Percentiles rank a stretch among this genome's conserved stretches.
phyloP scores from a whole-genome alignment of 1,140 invertebrate species.

The Belonocnema kinseyi region DNA sequence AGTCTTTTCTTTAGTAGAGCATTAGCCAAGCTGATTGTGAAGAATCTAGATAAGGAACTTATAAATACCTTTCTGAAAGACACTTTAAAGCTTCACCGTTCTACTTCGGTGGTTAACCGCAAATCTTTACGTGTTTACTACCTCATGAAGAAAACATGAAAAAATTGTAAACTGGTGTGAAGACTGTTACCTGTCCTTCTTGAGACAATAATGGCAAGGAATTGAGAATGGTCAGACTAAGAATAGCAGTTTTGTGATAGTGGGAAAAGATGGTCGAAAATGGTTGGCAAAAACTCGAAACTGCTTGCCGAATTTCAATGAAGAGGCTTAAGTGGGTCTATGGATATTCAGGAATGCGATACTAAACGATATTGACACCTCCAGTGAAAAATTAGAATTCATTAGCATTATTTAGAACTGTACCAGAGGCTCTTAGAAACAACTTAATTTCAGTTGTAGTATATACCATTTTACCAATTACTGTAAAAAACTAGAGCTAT shows the following conservation, averaged over 20 bases:
- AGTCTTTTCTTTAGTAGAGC: slow-evolving; percentile 19
- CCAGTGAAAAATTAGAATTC: slow-evolving; percentile 6
- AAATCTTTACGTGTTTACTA: background rate
- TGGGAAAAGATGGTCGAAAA: background rate
- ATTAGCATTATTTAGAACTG: slow-evolving; percentile 8
- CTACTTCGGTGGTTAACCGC: slow-evolving; percentile 27
- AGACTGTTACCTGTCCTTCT: background rate
- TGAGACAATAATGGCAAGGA: background rate
- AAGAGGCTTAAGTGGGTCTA: slow-evolving; percentile 22
- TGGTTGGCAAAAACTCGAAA: slow-evolving; percentile 6
- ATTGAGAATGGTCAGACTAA: background rate
- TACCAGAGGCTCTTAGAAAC: background rate
- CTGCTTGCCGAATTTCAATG: slow-evolving; percentile 19
- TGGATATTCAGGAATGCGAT: slow-evolving; percentile 3
- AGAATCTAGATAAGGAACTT: slow-evolving; percentile 27
- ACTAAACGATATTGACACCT: slow-evolving; percentile 24
- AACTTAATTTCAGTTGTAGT: background rate
- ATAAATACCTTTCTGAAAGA: slow-evolving; percentile 19
- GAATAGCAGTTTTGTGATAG: background rate
- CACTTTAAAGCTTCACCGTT: slow-evolving; percentile 9
- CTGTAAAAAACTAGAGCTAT: too few relatives aligned
- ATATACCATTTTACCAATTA: too few relatives aligned
- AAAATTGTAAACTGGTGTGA: slow-evolving; percentile 11
- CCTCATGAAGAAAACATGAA: background rate
- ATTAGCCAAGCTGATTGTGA: slow-evolving; percentile 17